Evolutionary conservation across 1,140 invertebrate species (phyloP), one percentile per base, ranked within the genome.

Genomic region (Drosophila willistoni): DNA sequence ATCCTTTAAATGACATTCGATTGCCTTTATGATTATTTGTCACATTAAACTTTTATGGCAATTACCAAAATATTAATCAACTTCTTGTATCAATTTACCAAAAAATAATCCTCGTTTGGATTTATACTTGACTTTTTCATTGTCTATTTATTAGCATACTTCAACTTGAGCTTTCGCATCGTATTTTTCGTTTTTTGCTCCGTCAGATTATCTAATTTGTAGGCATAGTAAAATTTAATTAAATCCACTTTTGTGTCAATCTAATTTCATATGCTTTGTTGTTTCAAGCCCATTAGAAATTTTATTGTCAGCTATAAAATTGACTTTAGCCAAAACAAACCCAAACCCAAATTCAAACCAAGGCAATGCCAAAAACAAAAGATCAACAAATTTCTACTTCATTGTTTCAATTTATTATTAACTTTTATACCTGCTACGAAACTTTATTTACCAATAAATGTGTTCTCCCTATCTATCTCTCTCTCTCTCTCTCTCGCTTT

Each of bases 361-460:
- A 10, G 42, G 51, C 33, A 64, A 74, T 64, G 71, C 64, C 12
- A 41, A 19, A 59, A 56, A 42, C 41, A 66, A 51, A 60, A 77
- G 68, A 87, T 89, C 79, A 87, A 80, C 79, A 70, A 70, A 74
- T 80, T 77, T 60, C 55, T 57, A 84, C 79, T 73, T 65, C 79
- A 89, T 83, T 89, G 84, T 89, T 87, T 89, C 79, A 89, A 87
- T 89, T 87, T 87, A 83, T 87, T 87, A 87, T 87, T 77, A 83
- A 87, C 79, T 87, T 89, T 83, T 83, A 89, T 83, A 60, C 77
- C 68, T 74, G 68, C 56, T 51, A 59, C 63, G 71, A 42, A 79
- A 79, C 69, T 87, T 87, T 89, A 87, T 87, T 89, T 84, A 89
- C 84, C 83, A 87, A 87, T 87, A 89, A 89, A 87, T 87, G 76